Evolutionary conservation across 1,140 invertebrate genomes (phyloP), one percentile per base, ranked within the genome.

Genomic region (Lineus longissimus): DNA sequence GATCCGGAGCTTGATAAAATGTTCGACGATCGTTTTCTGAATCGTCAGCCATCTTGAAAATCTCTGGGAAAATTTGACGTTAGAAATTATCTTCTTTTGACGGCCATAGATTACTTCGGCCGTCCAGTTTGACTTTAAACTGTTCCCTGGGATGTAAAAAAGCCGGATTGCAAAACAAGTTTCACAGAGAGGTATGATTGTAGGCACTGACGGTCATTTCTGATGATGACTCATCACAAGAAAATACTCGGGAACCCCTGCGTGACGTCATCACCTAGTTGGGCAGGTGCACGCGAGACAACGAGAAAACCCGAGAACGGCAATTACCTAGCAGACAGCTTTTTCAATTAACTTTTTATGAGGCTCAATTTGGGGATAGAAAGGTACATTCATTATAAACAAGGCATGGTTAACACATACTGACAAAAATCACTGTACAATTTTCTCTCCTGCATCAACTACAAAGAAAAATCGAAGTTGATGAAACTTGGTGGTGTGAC

Each of bases 151-250:
- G 56, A 57, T 60, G 61, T 70, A 59, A 63, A 63, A 64, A 55
- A 63, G 64, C 66, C 66, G 63, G 65, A 62, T 66, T 61, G 73
- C 65, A 68, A 63, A 58, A 51, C 67, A 62, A 64, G 65, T 70
- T 59, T 63, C 64, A 59, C 67, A 67, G 72, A 70, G 67, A 66
- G 65, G 70, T 69, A 67, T 67, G 61, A 68, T 69, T 71, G 69
- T 72, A 67, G 67, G 61, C 65, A 63, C 68, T 68, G 71, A 72
- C 67, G 69, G 73, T 75, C 76, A 73, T 73, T 77, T 73, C 71
- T 77, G 71, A 59, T 69, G 69, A 77, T 77, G 76, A 77, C 76
- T 77, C 76, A 77, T 77, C 74, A 68, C n/a, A 23, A 72, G 69
- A 73, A 70, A 69, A 71, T 74, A 71, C 66, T 71, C 66, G 75